Evolutionary conservation across 2,113 vertebrate genomes (phyloP).

Genomic region (Pristiophorus japonicus): DNA sequence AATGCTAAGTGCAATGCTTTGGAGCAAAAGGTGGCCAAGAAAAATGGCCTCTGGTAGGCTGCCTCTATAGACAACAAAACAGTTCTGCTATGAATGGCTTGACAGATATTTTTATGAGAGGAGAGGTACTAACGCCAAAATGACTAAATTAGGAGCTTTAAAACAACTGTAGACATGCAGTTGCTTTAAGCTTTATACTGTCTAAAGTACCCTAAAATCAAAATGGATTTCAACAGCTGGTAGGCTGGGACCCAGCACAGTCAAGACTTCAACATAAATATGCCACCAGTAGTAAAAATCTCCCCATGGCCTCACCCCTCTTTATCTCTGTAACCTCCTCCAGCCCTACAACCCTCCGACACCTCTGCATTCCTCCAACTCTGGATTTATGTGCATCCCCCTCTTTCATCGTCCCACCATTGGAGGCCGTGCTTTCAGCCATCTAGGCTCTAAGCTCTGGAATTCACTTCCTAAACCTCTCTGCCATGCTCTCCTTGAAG

Average conservation of each 20-base stretch:
- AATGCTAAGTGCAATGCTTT: not conserved
- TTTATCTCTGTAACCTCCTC: not conserved
- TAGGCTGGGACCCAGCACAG: not conserved
- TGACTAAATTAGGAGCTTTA: not conserved
- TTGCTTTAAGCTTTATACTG: not conserved
- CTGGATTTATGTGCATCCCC: not conserved
- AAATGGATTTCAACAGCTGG: not conserved
- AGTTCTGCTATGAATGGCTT: not conserved
- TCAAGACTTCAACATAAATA: not conserved
- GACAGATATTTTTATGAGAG: not conserved
- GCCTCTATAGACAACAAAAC: not conserved
- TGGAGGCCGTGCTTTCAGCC: not conserved
- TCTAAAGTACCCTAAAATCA: not conserved
- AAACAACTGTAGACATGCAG: not conserved
- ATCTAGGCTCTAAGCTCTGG: not conserved
- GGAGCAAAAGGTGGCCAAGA: not conserved
- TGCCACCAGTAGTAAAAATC: not conserved
- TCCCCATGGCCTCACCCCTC: not conserved
- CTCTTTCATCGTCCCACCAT: not conserved
- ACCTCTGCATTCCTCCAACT: not conserved
- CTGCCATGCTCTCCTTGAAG: not conserved
- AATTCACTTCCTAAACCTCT: not conserved
- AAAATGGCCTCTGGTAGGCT: conserved; percentile 17
- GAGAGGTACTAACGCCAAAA: not conserved
- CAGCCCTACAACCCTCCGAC: not conserved